Base-by-base conservation (phyloP, 1,140 invertebrate genomes). In the Archivesica marissinica region DNA sequence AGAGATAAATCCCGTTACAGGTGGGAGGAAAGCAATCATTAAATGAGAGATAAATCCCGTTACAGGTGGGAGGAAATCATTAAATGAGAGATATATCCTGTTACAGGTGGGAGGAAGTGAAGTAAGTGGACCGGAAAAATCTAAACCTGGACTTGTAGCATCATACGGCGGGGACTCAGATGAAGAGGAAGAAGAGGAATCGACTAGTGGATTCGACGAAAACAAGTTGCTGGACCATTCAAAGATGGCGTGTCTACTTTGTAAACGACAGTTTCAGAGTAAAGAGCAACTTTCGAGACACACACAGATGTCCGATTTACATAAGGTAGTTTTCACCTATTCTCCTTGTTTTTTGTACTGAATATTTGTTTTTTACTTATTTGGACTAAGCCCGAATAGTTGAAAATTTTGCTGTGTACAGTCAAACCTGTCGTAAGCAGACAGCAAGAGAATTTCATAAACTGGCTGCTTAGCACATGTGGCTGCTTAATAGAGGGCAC, bases 221-320 rank as follows among this genome's bases (percentile, higher is more conserved):
- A 94, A 88, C 17, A 93, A 96, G 54, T 95, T 96, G 47, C 95
- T 98, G 15, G 98, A 99, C 93, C 97, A 97, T 95, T 94, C 94
- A 1, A 99, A 99, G 93, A 92, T 99, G 20, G 98, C 98, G 0
- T 99, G 99, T 94, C 94, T 99, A 6, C 94, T 99, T 0, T 99
- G 99, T 93, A 99, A 99, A 94, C 95, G 99, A 77, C 97, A 98
- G 91, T 99, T 99, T 91, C 96, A 97, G 33, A 98, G 96, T 52
- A 96, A 96, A 84, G 98, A 99, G 85, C 96, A 97, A 0, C 95
- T 99, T 7, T 94, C 96, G 2, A 98, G 98, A 91, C 99, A 99
- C 94, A 96, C 97, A 77, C 97, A 98, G 85, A 94, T 99, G 83
- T 99, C 99, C 2, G 97, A 99, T 85, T 95, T 99, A 44, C 99